A percentile compares a stretch with the other conserved stretches of the same genome.
phyloP scores from a whole-genome alignment of 2,888 invertebrate species.

The Apodemia hepburni region DNA sequence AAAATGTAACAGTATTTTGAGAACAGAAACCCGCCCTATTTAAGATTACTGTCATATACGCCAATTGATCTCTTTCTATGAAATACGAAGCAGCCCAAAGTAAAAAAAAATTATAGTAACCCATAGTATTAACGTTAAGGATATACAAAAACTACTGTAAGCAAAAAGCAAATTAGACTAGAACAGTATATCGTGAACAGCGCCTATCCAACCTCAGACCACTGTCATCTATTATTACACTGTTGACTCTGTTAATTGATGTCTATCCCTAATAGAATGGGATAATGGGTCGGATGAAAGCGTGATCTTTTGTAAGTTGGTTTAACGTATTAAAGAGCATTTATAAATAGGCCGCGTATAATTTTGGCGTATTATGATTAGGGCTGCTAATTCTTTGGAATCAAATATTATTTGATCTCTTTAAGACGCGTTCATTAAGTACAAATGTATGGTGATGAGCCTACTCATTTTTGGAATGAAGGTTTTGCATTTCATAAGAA shows the following conservation, averaged over 20 bases:
- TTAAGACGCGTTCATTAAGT: neutral
- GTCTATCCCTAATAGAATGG: conserved; percentile 3
- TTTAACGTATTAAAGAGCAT: conserved; percentile 5
- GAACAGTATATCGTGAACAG: neutral
- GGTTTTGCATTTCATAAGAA: too few relatives aligned
- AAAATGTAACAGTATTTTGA: too few relatives aligned
- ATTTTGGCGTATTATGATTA: neutral
- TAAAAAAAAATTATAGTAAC: neutral
- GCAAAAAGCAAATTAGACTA: neutral
- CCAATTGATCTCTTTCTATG: too few relatives aligned
- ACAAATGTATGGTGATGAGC: too few relatives aligned
- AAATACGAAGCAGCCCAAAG: too few relatives aligned
- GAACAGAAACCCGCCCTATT: too few relatives aligned
- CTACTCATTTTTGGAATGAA: too few relatives aligned
- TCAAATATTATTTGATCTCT: neutral
- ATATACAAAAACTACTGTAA: neutral
- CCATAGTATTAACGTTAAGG: neutral
- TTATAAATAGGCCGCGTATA: neutral
- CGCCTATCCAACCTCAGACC: neutral
- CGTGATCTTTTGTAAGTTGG: conserved; percentile 13
- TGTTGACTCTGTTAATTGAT: conserved; percentile 7
- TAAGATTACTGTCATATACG: too few relatives aligned
- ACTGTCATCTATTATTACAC: conserved; percentile 8
- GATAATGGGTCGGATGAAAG: conserved; percentile 5
- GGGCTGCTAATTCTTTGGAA: neutral